A percentile compares a stretch with the other conserved stretches of the same genome.
Conservation (phyloP, 2,888 invertebrate species). For the Cotesia congregata region DNA sequence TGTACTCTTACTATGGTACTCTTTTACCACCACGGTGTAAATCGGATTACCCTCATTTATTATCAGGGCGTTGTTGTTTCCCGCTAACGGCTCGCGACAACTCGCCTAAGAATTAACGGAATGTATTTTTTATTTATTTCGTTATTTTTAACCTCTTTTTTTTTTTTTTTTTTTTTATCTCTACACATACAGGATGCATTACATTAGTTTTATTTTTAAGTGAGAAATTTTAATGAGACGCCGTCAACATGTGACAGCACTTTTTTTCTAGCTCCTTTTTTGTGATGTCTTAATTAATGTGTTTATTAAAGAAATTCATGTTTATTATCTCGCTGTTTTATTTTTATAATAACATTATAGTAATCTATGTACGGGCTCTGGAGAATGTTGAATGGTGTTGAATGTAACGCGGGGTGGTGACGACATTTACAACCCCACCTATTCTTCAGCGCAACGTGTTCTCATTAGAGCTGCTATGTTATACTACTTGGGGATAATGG, state of each 20-base stretch:
- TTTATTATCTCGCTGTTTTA: background rate
- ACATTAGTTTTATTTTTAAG: background rate
- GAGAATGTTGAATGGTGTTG: background rate
- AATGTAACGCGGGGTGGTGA: background rate
- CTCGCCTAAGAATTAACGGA: slow-evolving; percentile 15
- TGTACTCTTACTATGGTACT: slow-evolving; percentile 33
- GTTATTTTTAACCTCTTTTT: slow-evolving; percentile 5
- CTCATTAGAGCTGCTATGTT: background rate
- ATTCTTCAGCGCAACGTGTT: slow-evolving; percentile 7
- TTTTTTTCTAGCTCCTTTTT: background rate
- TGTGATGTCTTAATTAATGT: background rate
- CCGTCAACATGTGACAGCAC: background rate
- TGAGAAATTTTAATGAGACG: background rate
- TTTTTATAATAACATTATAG: background rate
- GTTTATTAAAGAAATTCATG: background rate
- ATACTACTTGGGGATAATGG: slow-evolving; percentile 18
- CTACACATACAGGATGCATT: background rate
- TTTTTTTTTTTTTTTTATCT: background rate
- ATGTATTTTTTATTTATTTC: slow-evolving; percentile 1
- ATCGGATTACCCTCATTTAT: slow-evolving; percentile 60
- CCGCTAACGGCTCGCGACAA: slow-evolving; percentile 22
- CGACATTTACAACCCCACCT: slow-evolving; percentile 13
- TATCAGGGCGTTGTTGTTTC: slow-evolving; percentile 43
- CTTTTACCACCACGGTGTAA: slow-evolving; percentile 47
- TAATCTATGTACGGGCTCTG: background rate